phyloP scores from a whole-genome alignment of 2,113 vertebrate genomes.

The Pandion haliaetus region DNA sequence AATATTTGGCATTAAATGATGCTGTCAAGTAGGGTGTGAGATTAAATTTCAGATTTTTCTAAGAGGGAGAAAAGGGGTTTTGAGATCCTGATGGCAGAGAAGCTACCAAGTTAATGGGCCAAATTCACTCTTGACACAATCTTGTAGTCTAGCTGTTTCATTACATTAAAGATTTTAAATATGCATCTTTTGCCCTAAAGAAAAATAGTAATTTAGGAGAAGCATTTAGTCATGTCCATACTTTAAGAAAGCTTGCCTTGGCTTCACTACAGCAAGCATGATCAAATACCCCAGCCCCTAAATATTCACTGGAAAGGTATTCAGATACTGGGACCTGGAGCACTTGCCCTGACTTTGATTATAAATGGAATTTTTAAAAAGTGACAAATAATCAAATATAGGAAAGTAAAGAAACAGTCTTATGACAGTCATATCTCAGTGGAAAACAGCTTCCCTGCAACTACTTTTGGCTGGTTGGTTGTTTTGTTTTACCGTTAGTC shows the following conservation, averaged over 20 bases:
- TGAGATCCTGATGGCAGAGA: not conserved
- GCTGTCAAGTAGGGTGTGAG: not conserved
- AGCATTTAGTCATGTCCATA: not conserved
- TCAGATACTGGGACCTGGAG: not conserved
- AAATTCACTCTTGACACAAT: not conserved
- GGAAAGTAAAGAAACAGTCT: not conserved
- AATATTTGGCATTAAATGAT: conserved; percentile 31
- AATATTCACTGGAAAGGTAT: not conserved
- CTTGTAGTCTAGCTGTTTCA: not conserved
- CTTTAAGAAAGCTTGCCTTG: not conserved
- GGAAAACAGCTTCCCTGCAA: not conserved
- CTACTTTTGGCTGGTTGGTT: not conserved
- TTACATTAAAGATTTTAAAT: not conserved
- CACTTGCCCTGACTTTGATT: not conserved
- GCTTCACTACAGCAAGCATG: not conserved
- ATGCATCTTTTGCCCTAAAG: not conserved
- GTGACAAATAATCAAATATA: not conserved
- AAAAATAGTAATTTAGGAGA: not conserved
- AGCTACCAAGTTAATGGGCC: not conserved
- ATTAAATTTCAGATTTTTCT: not conserved
- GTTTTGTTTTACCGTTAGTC: not conserved
- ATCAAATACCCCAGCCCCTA: not conserved
- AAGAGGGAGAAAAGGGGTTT: not conserved
- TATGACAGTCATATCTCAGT: not conserved
- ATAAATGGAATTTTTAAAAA: not conserved